Evolutionary conservation across 2,113 vertebrate species (phyloP).

Genomic region (Loxodonta africana): DNA sequence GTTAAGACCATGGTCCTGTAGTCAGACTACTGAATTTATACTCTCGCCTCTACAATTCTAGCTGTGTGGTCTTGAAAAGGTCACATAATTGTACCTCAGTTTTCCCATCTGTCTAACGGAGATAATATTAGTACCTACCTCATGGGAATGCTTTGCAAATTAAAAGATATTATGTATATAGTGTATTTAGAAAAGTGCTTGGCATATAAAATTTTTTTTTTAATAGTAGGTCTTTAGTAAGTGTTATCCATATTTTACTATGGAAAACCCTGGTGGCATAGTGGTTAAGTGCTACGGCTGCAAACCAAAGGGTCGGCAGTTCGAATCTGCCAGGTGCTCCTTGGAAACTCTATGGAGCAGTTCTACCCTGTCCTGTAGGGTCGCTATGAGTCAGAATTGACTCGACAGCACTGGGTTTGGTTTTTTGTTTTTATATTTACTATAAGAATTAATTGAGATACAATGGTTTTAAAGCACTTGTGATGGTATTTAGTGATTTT

Average conservation of each 20-base stretch:
- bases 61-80: not conserved
- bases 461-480: not conserved
- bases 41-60: not conserved
- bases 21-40: not conserved
- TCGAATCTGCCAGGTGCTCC: too few relatives aligned
- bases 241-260: not conserved
- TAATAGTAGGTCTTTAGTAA: not conserved
- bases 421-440: not conserved
- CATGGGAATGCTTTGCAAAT: not conserved
- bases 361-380: too few relatives aligned
- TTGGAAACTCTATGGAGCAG: too few relatives aligned
- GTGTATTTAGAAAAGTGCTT: not conserved
- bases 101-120: not conserved
- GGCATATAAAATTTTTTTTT: not conserved
- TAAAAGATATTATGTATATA: not conserved
- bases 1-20: not conserved
- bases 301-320: too few relatives aligned
- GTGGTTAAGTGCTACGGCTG: too few relatives aligned
- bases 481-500: not conserved
- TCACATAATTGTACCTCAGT: not conserved
- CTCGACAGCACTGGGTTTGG: too few relatives aligned
- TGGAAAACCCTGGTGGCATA: too few relatives aligned
- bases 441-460: not conserved
- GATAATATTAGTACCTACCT: not conserved
- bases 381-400: too few relatives aligned